Percentiles rank a stretch among this genome's conserved stretches.
Evolutionary conservation across 2,113 vertebrate genomes (phyloP).

Genomic region (Oxyruncus cristatus): DNA sequence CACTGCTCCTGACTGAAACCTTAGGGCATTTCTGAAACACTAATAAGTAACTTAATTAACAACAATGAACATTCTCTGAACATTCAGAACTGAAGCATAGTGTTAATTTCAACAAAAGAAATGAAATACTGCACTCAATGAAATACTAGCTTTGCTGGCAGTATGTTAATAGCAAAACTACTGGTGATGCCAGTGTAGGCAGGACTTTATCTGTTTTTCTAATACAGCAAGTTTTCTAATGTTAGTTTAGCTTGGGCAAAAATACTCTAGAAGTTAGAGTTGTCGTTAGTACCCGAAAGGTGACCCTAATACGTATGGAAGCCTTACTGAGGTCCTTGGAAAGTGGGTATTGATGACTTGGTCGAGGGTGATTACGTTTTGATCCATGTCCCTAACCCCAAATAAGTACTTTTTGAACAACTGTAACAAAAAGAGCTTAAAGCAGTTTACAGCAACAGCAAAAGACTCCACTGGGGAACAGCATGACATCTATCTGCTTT

Average conservation of each 20-base stretch:
- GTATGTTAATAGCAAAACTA: not conserved
- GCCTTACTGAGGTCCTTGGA: not conserved
- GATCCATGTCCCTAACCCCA: not conserved
- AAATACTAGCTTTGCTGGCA: not conserved
- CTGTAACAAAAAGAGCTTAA: slow-evolving; percentile 21
- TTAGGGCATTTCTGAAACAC: not conserved
- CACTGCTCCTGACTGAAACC: not conserved
- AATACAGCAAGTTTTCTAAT: not conserved
- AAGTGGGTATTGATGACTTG: not conserved
- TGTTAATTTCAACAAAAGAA: not conserved
- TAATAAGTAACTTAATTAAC: not conserved
- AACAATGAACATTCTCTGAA: not conserved
- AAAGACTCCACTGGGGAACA: not conserved
- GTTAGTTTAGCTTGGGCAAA: not conserved
- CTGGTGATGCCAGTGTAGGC: not conserved
- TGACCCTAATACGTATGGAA: not conserved
- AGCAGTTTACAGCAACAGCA: not conserved
- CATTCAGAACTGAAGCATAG: not conserved
- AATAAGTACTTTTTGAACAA: not conserved
- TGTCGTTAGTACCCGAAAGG: not conserved
- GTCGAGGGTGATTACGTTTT: not conserved
- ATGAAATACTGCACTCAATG: not conserved
- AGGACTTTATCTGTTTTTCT: not conserved
- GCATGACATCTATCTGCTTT: not conserved
- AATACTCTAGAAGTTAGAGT: not conserved